phyloP scores from a whole-genome alignment of 2,888 invertebrate genomes.

The Tuta absoluta region DNA sequence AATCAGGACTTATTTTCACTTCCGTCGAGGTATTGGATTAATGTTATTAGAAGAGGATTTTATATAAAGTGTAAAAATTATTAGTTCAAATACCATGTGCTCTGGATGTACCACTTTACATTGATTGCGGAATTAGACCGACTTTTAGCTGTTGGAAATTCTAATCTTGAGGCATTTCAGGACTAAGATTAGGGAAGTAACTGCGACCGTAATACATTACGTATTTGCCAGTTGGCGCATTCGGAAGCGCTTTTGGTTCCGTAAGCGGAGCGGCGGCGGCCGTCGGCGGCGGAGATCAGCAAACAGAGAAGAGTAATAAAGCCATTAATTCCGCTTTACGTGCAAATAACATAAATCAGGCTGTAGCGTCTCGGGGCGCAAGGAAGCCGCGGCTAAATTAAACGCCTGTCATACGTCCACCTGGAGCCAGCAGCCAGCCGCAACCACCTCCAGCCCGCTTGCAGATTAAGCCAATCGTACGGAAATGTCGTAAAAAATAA shows the following conservation, averaged over 20 bases:
- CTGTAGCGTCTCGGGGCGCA: slow-evolving; percentile 71
- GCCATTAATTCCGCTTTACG: slow-evolving; percentile 80
- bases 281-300: slow-evolving; percentile 65
- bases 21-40: neutral
- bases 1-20: slow-evolving; percentile 19
- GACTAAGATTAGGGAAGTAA: slow-evolving; percentile 43
- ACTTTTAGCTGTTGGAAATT: slow-evolving; percentile 37
- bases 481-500: slow-evolving; percentile 35
- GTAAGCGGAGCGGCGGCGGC: slow-evolving; percentile 55
- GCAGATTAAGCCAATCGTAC: slow-evolving; percentile 55
- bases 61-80: neutral
- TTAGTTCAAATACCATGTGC: neutral
- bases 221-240: slow-evolving; percentile 59
- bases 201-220: slow-evolving; percentile 47
- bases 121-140: slow-evolving; percentile 37
- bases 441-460: slow-evolving; percentile 46
- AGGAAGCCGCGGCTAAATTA: slow-evolving; percentile 66
- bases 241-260: slow-evolving; percentile 59
- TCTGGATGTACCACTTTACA: slow-evolving; percentile 24
- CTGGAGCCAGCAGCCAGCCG: slow-evolving; percentile 46
- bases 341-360: slow-evolving; percentile 81
- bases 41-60: slow-evolving; percentile 12
- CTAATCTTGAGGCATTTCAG: slow-evolving; percentile 41
- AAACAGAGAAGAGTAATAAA: slow-evolving; percentile 78
- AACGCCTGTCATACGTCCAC: slow-evolving; percentile 68